Base-by-base conservation (phyloP, 2,113 vertebrate genomes). In the Elgaria multicarinata region DNA sequence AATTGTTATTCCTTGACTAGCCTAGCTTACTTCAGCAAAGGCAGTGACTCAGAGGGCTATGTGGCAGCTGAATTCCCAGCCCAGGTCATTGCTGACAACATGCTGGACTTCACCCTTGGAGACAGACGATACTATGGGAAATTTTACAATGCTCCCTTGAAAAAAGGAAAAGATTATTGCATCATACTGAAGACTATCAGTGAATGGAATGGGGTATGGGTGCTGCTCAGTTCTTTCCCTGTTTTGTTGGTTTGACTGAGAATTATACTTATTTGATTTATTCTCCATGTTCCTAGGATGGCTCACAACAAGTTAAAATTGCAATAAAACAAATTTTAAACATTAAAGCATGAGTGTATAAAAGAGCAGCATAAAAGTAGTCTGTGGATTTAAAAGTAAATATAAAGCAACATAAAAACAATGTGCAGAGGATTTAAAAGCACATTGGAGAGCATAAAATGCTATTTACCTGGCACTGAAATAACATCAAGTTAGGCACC, bases 91-190 rank as follows among this genome's bases (percentile, higher is more conserved):
- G 90, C 95, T 16, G 96, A 96, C 36, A 96, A 96, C 85, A 89
- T 98, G 91, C 97, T 97, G 87, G 96, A 99, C 71, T 95, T 89
- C 77, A 33, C 96, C 87, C 95, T 99, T 14, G 99, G 99, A 91
- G 98, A 99, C 91, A 97, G 98, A 91, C 96, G 96, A 50, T 97
- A 97, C 90, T 99, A 99, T 0, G 98, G 97, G 80, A 96, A 97
- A 44, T 98, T 98, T 94, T 98, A 98, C 89, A 99, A 99, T 44
- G 97, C 97, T n/a, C 98, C 98, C 72, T 97, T 99, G 96, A 96
- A 98, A 94, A 95, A 84, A 36, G 98, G 98, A 90, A 97, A 91
- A 55, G 97, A 98, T 75, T 99, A 99, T 85, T 98, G 97, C 85
- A 95, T 99, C 85, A 95, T 98, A 91, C 89, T 99, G 92, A 97